Evolutionary conservation across 2,888 invertebrate genomes (phyloP).

Genomic region (Scaptomyza reducta): DNA sequence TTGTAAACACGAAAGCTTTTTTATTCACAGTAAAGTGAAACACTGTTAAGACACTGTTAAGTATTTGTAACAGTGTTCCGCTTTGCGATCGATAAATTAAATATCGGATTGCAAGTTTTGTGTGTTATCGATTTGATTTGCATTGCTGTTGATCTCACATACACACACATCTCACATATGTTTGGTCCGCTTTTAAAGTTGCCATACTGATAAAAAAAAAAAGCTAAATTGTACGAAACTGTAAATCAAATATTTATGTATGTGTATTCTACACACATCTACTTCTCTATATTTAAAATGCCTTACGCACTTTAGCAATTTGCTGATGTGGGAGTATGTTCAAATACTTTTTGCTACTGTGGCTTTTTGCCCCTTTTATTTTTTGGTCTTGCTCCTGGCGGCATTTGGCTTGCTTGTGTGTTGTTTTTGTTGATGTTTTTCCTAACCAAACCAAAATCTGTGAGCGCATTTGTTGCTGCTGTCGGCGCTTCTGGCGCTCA

Average conservation of each 20-base stretch:
- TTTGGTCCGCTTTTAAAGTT: not conserved
- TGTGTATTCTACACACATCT: not conserved
- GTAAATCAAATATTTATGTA: not conserved
- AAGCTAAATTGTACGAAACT: not conserved
- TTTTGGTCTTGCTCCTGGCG: constrained; percentile 29
- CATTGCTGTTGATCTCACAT: not conserved
- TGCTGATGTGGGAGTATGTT: constrained; percentile 11
- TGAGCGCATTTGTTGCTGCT: constrained; percentile 62
- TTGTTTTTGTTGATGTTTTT: constrained; percentile 56
- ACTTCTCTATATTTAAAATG: constrained; percentile 27
- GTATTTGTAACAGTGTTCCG: not conserved
- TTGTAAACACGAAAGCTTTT: not conserved
- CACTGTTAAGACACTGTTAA: too few relatives aligned
- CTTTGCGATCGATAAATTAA: not conserved
- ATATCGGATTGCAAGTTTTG: not conserved
- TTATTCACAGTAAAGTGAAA: not conserved
- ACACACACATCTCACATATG: not conserved
- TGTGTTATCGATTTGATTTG: not conserved
- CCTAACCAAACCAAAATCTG: constrained; percentile 58
- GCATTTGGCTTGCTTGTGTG: constrained; percentile 32
- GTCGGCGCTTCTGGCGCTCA: constrained; percentile 30
- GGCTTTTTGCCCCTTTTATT: constrained; percentile 18
- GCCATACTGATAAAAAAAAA: not conserved
- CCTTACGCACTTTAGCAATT: constrained; percentile 42
- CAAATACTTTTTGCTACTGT: constrained; percentile 13